Evolutionary conservation across 1,140 invertebrate species (phyloP).

Genomic region (Lithobius niger): DNA sequence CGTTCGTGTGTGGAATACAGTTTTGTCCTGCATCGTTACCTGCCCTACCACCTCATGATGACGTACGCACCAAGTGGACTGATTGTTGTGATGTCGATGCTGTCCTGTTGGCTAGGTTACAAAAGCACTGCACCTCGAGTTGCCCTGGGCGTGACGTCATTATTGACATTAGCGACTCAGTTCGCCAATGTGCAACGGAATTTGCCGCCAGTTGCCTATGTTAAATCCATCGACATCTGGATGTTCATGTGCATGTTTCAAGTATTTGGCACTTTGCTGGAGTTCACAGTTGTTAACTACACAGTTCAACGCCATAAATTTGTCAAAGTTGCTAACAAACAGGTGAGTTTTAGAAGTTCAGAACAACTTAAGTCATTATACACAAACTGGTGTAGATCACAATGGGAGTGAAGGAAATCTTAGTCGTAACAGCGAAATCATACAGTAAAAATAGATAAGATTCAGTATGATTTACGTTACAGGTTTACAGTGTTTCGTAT

Average conservation of each 20-base stretch:
- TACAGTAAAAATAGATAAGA: too few relatives aligned
- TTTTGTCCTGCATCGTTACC: neutral
- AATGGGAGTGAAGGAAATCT: too few relatives aligned
- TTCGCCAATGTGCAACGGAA: slow-evolving; percentile 25
- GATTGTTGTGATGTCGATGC: slow-evolving; percentile 76
- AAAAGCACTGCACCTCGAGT: slow-evolving; percentile 15
- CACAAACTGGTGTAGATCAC: too few relatives aligned
- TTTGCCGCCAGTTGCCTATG: slow-evolving; percentile 8
- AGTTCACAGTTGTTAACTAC: slow-evolving; percentile 1
- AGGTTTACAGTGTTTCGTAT: too few relatives aligned
- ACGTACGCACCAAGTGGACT: slow-evolving; percentile 80
- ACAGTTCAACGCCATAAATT: too few relatives aligned
- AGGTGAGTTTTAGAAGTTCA: too few relatives aligned
- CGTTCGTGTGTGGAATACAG: neutral
- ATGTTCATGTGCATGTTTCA: slow-evolving; percentile 9
- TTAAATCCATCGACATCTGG: slow-evolving; percentile 4
- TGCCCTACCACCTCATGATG: slow-evolving; percentile 73
- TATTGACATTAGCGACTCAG: slow-evolving; percentile 27
- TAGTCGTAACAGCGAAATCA: too few relatives aligned
- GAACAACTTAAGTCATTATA: too few relatives aligned
- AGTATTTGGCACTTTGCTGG: neutral
- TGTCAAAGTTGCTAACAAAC: too few relatives aligned
- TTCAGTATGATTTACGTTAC: too few relatives aligned
- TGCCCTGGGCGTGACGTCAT: slow-evolving; percentile 28
- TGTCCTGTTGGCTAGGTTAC: slow-evolving; percentile 70